A percentile compares a stretch with the other conserved stretches of the same genome.
Conservation (phyloP, 2,113 vertebrate species). For the Lophotis ruficrista region DNA sequence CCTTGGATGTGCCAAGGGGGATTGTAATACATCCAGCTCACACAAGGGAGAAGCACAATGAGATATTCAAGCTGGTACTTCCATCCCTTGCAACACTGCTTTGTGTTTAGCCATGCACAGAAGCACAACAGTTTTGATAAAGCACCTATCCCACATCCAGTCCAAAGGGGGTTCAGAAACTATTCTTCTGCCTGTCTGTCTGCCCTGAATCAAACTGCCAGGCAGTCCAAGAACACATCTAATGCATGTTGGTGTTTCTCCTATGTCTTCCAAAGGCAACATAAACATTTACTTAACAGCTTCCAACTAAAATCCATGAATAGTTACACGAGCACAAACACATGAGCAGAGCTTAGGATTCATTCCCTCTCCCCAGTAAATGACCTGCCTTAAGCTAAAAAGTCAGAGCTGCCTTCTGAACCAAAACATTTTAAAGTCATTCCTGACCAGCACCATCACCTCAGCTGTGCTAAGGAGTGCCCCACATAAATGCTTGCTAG, state of each 20-base stretch:
- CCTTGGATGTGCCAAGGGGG: not conserved
- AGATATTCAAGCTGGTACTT: not conserved
- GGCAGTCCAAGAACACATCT: not conserved
- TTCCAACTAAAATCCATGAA: not conserved
- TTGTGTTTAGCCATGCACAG: not conserved
- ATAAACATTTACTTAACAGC: conserved; percentile 9
- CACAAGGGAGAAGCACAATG: not conserved
- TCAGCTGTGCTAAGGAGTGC: not conserved
- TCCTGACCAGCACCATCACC: not conserved
- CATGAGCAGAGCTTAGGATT: not conserved
- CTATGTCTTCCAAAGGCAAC: conserved; percentile 13
- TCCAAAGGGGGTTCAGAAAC: not conserved
- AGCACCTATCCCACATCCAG: not conserved
- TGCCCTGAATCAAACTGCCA: not conserved
- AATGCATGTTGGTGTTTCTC: not conserved
- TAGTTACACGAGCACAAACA: not conserved
- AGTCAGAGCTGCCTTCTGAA: not conserved
- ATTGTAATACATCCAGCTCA: not conserved
- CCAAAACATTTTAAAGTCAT: not conserved
- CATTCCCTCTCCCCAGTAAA: not conserved
- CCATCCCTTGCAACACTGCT: not conserved
- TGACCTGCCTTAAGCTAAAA: not conserved
- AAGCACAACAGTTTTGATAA: not conserved
- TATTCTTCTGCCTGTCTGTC: not conserved
- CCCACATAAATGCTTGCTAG: not conserved